phyloP scores from a whole-genome alignment of 2,113 vertebrate genomes.

The Orycteropus afer region DNA sequence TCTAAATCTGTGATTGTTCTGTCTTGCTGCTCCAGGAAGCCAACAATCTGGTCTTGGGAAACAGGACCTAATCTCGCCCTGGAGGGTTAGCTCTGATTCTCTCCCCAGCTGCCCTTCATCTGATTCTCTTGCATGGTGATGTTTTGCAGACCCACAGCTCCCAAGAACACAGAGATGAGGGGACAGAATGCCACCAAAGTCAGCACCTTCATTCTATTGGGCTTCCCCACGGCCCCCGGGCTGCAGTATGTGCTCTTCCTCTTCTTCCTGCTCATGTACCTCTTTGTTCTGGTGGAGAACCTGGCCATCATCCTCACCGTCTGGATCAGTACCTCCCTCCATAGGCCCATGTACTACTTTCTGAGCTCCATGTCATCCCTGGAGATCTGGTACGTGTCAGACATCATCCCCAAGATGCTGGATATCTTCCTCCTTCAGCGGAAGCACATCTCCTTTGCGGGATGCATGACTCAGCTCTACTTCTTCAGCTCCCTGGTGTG shows the following conservation, averaged over 20 bases:
- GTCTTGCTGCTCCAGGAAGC: accelerated
- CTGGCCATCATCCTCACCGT: constrained; percentile 60
- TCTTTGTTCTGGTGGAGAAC: constrained; percentile 69
- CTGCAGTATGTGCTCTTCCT: constrained; percentile 57
- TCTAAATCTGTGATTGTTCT: neutral
- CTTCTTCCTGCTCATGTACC: constrained; percentile 60
- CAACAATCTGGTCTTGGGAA: accelerated
- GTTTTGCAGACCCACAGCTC: neutral
- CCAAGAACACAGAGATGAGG: neutral
- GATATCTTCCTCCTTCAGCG: constrained; percentile 57
- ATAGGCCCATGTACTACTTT: constrained; percentile 79
- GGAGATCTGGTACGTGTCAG: constrained; percentile 64
- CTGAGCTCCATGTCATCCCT: constrained; percentile 45
- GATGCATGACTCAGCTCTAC: constrained; percentile 78
- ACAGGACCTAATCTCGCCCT: accelerated
- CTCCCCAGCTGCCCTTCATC: accelerated
- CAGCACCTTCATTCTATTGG: constrained; percentile 35
- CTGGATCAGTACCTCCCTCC: constrained; percentile 41
- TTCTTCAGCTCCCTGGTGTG: constrained; percentile 79
- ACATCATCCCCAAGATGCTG: constrained; percentile 72
- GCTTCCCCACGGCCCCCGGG: constrained; percentile 37
- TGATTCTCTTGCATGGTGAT: accelerated
- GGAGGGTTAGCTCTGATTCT: neutral
- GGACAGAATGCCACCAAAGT: constrained; percentile 41
- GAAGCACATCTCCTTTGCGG: constrained; percentile 74